Evolutionary conservation across 2,113 vertebrate genomes (phyloP), one percentile per base, ranked within the genome.

Genomic region (Chelonoidis abingdonii): DNA sequence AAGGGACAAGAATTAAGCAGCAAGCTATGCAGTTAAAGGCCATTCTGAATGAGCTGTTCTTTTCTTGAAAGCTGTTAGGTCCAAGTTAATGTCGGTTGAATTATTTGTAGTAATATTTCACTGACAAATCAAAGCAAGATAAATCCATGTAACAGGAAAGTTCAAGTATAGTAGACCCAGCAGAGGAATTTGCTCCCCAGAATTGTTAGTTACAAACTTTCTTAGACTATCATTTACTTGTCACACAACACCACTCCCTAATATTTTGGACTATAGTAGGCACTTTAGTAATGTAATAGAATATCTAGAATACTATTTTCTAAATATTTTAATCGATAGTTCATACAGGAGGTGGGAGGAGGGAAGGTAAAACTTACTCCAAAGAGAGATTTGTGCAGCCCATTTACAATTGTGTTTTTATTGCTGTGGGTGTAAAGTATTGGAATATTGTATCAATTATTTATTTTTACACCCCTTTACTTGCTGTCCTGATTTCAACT

Each of bases 1-100:
- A 3, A 1, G 75, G 76, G 69, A 5, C 22, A 59, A 80, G 41
- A 16, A 69, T 2, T 0, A 0, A 17, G 22, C 29, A 65, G 3
- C 47, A 41, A 80, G 52, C 47, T 49, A 2, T 0, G 1, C 2
- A 3, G 22, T 56, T 82, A 1, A 35, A 84, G 38, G 8, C 7
- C 50, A 53, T 47, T 90, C 54, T 79, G 84, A 72, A 24, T 54
- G 56, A 13, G 4, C 19, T 57, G 12, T 44, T 65, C 35, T 56
- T 65, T 52, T 38, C 27, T 49, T 29, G 69, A 14, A 21, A 69
- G 10, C n/a, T 78, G 82, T 62, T 4, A 35, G 22, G 8, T 4
- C 89, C 88, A n/a, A 54, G 82, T 87, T 92, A 90, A 38, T 54
- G 25, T 80, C 31, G 52, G 2, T 83, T 93, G 53, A 79, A 50